phyloP scores from a whole-genome alignment of 2,888 invertebrate genomes.

The Thyatira batis region DNA sequence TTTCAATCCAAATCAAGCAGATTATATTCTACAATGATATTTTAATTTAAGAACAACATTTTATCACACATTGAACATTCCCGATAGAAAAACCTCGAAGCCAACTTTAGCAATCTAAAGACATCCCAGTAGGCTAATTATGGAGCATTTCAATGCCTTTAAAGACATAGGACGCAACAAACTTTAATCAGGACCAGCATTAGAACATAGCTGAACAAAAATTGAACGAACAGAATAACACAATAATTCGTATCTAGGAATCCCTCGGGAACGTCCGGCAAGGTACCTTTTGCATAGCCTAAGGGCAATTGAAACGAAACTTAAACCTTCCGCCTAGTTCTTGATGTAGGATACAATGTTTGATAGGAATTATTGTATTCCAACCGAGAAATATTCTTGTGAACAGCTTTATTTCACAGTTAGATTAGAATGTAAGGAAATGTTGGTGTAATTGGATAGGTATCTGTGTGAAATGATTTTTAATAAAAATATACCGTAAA shows the following conservation, averaged over 20 bases:
- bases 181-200: not conserved
- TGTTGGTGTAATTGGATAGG: not conserved
- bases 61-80: too few species aligned
- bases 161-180: too few species aligned
- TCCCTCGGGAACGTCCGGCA: not conserved
- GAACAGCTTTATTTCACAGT: not conserved
- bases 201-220: not conserved
- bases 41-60: too few species aligned
- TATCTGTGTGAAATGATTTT: not conserved
- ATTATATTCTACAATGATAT: too few species aligned
- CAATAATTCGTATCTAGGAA: not conserved
- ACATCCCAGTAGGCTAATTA: too few species aligned
- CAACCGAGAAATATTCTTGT: not conserved
- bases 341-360: slow-evolving; percentile 1
- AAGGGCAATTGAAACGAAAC: not conserved
- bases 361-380: not conserved
- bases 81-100: too few species aligned
- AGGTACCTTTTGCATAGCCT: not conserved
- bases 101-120: too few species aligned
- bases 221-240: not conserved
- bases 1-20: too few species aligned
- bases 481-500: too few species aligned
- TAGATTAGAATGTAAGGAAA: not conserved
- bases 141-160: too few species aligned
- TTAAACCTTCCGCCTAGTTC: not conserved